Conservation (phyloP, 2,888 invertebrate species). For the Luffia ferchaultella region DNA sequence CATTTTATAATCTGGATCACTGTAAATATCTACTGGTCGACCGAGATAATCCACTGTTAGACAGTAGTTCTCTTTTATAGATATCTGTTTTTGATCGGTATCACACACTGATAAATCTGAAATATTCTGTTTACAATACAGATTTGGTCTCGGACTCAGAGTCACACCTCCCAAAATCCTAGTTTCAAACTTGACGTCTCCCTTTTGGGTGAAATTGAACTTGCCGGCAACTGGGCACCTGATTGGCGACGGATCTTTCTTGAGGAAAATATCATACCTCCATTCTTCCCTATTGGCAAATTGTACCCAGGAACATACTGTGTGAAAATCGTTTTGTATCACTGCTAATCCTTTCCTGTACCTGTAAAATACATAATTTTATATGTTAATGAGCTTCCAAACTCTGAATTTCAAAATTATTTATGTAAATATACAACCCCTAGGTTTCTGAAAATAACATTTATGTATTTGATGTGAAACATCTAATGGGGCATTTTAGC, state of each 20-base stretch:
- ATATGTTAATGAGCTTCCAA: too few species aligned
- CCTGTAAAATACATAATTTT: constrained; percentile 44
- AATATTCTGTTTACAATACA: constrained; percentile 91
- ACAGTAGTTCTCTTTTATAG: constrained; percentile 95
- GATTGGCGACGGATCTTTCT: constrained; percentile 90
- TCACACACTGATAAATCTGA: constrained; percentile 97
- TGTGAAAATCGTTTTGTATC: constrained; percentile 89
- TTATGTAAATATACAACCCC: too few species aligned
- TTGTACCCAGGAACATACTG: constrained; percentile 94
- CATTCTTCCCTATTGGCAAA: constrained; percentile 85
- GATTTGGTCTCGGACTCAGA: constrained; percentile 89
- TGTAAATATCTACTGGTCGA: constrained; percentile 94
- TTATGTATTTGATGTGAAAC: too few species aligned
- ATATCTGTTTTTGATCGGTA: constrained; percentile 92
- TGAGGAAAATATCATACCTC: constrained; percentile 87
- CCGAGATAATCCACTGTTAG: constrained; percentile 96
- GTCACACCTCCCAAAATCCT: constrained; percentile 97
- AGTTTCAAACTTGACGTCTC: constrained; percentile 91
- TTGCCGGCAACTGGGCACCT: constrained; percentile 97
- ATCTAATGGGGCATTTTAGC: too few species aligned
- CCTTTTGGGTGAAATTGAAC: constrained; percentile 91
- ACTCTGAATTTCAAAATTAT: too few species aligned
- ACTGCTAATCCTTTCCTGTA: constrained; percentile 89
- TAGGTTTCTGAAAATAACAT: too few species aligned
- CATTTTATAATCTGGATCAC: constrained; percentile 95